Percentiles rank a stretch among this genome's conserved stretches.
These are phyloP conservation scores for Lontra canadensis DNA, from an alignment of 2,113 vertebrate genomes.

Conservation along the genomic window DNA sequence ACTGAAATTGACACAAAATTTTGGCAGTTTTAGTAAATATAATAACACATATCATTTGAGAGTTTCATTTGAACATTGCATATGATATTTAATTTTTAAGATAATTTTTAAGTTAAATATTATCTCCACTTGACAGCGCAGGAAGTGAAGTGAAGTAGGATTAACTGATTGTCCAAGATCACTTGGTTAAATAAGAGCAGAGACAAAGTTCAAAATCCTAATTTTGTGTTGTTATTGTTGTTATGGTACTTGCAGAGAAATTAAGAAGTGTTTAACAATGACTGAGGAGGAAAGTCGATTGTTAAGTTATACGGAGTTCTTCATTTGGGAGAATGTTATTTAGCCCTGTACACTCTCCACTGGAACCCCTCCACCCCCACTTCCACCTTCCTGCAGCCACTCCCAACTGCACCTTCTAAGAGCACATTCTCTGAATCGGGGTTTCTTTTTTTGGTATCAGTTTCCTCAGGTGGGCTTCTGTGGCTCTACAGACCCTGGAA, in stretches of 20 bases:
- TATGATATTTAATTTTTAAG: neutral
- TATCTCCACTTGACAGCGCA: neutral
- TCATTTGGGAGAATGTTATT: neutral
- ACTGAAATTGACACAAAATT: neutral
- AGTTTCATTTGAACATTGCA: neutral
- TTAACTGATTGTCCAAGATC: neutral
- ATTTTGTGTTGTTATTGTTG: neutral
- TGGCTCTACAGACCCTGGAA: neutral
- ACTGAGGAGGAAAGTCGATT: neutral
- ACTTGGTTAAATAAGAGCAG: neutral
- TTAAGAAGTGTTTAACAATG: neutral
- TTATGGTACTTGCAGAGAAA: neutral
- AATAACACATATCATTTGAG: neutral
- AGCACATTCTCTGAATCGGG: neutral
- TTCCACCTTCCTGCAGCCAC: neutral
- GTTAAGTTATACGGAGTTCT: neutral
- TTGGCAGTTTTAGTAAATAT: neutral
- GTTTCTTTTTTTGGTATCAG: neutral
- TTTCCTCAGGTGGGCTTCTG: neutral
- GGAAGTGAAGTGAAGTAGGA: neutral
- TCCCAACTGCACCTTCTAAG: neutral
- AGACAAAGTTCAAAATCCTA: neutral
- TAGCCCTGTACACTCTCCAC: neutral
- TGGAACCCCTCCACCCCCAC: neutral
- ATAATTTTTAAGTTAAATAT: neutral